Evolutionary conservation across 2,888 invertebrate genomes (phyloP).

Genomic region (Thysanoteuthis rhombus): DNA sequence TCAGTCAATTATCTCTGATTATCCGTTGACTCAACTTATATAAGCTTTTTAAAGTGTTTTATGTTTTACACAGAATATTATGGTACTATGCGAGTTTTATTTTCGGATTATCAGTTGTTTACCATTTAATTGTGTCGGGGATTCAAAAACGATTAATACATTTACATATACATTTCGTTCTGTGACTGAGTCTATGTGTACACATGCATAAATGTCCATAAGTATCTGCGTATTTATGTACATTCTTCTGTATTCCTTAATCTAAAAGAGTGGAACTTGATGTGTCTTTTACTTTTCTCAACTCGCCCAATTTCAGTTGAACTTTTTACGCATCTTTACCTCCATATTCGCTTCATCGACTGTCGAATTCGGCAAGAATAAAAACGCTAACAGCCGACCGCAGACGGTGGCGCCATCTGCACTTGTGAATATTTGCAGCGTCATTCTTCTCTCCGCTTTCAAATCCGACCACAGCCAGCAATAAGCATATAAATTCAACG

Average conservation of each 20-base stretch:
- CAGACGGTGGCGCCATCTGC: background rate
- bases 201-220: too few relatives aligned
- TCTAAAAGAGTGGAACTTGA: background rate
- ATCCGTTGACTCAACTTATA: too few relatives aligned
- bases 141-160: too few relatives aligned
- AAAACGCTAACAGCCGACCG: background rate
- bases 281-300: background rate
- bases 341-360: background rate
- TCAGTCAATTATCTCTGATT: too few relatives aligned
- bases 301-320: background rate
- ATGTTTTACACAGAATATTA: too few relatives aligned
- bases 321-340: background rate
- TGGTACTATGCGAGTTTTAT: too few relatives aligned
- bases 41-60: too few relatives aligned
- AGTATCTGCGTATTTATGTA: background rate
- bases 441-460: background rate
- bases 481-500: background rate
- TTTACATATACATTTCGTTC: too few relatives aligned
- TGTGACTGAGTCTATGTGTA: too few relatives aligned
- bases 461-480: background rate
- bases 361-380: background rate
- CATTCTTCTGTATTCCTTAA: background rate
- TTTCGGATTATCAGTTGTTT: too few relatives aligned
- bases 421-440: background rate
- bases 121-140: too few relatives aligned